These are phyloP conservation scores for Struthio camelus DNA, from an alignment of 2,113 vertebrate species.

Conservation along the genomic window DNA sequence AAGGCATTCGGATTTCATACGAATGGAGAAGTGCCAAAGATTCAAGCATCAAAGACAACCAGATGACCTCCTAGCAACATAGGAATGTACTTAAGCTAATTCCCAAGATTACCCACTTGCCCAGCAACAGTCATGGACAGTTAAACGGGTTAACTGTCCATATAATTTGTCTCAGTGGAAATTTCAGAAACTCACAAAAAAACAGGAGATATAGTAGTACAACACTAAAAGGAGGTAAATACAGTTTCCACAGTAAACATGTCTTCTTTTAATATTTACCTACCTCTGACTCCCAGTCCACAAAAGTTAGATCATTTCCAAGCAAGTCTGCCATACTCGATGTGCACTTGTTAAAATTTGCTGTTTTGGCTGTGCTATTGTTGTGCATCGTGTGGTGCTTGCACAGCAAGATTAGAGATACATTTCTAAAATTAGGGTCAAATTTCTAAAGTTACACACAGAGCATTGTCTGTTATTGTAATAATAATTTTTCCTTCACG, in stretches of 20 bases:
- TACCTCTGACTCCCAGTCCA: neutral
- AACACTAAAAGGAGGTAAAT: neutral
- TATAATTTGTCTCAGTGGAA: neutral
- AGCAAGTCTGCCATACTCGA: neutral
- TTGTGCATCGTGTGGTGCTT: neutral
- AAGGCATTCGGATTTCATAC: neutral
- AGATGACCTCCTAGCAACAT: neutral
- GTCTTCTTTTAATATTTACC: neutral
- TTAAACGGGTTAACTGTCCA: neutral
- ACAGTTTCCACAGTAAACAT: neutral
- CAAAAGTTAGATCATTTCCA: neutral
- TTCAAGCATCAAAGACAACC: neutral
- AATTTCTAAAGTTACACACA: neutral
- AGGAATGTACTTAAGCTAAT: neutral
- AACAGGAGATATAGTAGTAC: neutral
- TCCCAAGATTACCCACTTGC: neutral
- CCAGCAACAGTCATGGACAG: neutral
- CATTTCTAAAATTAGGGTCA: slow-evolving; percentile 7
- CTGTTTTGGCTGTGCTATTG: neutral
- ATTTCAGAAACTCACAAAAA: neutral
- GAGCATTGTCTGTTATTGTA: neutral
- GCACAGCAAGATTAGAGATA: neutral
- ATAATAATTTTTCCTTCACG: neutral
- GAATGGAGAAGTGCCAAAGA: neutral
- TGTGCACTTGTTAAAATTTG: neutral